A percentile compares a stretch with the other conserved stretches of the same genome.
phyloP scores from a whole-genome alignment of 2,113 vertebrate genomes.

The Spheniscus mendiculus region DNA sequence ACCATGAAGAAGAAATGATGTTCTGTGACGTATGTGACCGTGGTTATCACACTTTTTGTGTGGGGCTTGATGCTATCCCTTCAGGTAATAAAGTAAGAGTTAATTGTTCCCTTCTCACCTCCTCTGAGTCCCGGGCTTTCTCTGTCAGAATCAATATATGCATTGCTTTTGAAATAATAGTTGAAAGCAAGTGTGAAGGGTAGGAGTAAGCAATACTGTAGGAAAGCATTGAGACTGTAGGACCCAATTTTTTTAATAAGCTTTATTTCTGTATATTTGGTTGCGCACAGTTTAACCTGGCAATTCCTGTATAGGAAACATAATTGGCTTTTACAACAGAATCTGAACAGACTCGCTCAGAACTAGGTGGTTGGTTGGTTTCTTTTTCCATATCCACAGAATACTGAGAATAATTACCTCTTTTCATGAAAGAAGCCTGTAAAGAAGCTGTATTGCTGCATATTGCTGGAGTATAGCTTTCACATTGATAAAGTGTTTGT shows the following conservation, averaged over 20 bases:
- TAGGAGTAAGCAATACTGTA: neutral
- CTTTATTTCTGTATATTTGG: constrained; percentile 46
- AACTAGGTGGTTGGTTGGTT: neutral
- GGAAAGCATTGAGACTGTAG: neutral
- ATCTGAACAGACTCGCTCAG: neutral
- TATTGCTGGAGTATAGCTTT: constrained; percentile 7
- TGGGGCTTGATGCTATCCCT: constrained; percentile 93
- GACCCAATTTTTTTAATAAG: neutral
- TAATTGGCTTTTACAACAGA: neutral
- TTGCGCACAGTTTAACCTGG: constrained; percentile 38
- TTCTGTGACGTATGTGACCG: constrained; percentile 98
- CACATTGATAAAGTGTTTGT: neutral
- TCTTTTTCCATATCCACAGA: neutral
- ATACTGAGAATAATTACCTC: neutral
- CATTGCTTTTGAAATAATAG: neutral
- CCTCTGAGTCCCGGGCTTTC: neutral
- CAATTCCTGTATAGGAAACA: neutral
- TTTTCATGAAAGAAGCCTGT: neutral
- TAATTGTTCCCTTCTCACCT: neutral
- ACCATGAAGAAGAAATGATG: constrained; percentile 99
- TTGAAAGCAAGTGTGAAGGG: neutral
- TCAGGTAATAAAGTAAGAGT: constrained; percentile 81
- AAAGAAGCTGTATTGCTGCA: constrained; percentile 20
- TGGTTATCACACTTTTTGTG: constrained; percentile 97
- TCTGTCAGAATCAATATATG: neutral